phyloP scores from a whole-genome alignment of 1,140 invertebrate genomes.

The Panagrolaimus sp. region DNA sequence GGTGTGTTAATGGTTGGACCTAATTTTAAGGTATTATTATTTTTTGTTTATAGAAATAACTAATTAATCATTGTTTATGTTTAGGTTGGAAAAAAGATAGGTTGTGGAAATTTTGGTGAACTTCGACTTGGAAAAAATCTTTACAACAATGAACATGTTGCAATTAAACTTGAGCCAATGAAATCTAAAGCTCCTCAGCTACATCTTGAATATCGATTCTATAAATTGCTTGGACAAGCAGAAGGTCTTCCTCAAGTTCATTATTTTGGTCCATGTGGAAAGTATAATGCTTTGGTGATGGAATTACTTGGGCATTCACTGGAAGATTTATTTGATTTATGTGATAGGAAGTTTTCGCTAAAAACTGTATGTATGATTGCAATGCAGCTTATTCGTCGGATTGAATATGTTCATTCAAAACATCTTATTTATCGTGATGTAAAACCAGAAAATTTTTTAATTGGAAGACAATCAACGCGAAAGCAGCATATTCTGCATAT shows the following conservation, averaged over 20 bases:
- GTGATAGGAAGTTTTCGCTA: slow-evolving; percentile 91
- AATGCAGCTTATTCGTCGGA: slow-evolving; percentile 86
- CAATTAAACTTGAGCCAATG: slow-evolving; percentile 99
- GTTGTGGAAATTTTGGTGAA: slow-evolving; percentile 99
- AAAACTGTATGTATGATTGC: slow-evolving; percentile 98
- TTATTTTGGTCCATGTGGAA: slow-evolving; percentile 97
- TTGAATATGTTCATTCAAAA: slow-evolving; percentile 98
- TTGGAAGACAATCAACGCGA: slow-evolving; percentile 92
- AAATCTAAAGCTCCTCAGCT: slow-evolving; percentile 99
- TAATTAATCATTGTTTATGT: slow-evolving; percentile 22
- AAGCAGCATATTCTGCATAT: slow-evolving; percentile 99
- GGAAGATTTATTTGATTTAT: slow-evolving; percentile 98
- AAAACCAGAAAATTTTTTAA: slow-evolving; percentile 99
- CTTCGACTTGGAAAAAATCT: slow-evolving; percentile 96
- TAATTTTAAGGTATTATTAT: slow-evolving; percentile 71
- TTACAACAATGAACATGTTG: slow-evolving; percentile 99
- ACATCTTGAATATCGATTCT: slow-evolving; percentile 99
- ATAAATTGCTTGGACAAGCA: slow-evolving; percentile 83
- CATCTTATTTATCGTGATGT: slow-evolving; percentile 99
- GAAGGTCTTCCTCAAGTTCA: slow-evolving; percentile 97
- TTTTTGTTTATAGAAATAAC: too few species aligned
- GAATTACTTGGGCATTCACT: slow-evolving; percentile 95
- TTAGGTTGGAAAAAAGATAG: slow-evolving; percentile 97
- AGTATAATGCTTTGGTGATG: slow-evolving; percentile 99
- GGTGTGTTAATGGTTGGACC: slow-evolving; percentile 95